Evolutionary conservation across 2,797 vertebrate species (phyloP).

Genomic region (Nannoperca obscura): DNA sequence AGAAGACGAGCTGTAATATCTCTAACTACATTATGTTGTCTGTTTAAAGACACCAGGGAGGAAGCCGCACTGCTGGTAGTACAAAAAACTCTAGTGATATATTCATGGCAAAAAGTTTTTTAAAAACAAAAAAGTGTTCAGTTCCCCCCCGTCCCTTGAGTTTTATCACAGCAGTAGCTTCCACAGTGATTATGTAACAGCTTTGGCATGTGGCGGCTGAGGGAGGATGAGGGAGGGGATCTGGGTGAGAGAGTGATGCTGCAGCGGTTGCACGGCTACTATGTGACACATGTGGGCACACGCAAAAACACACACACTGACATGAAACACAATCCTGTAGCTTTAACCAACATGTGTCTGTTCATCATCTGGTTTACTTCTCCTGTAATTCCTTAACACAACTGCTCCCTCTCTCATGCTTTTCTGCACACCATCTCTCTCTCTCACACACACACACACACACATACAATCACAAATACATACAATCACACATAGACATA

Average conservation of each 20-base stretch:
- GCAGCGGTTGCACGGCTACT: conserved; percentile 54
- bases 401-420: neutral
- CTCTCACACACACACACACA: neutral
- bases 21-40: neutral
- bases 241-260: conserved; percentile 54
- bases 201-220: conserved; percentile 53
- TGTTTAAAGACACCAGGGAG: neutral
- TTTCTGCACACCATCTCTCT: neutral
- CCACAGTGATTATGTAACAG: conserved; percentile 72
- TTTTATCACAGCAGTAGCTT: conserved; percentile 51
- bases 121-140: conserved; percentile 20
- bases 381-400: neutral
- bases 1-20: neutral
- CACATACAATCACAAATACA: neutral
- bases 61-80: neutral
- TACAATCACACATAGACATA: neutral
- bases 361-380: conserved; percentile 4
- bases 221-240: conserved; percentile 42
- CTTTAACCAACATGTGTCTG: conserved; percentile 6
- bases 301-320: conserved; percentile 32
- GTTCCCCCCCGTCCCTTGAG: neutral
- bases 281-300: conserved; percentile 43
- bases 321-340: conserved; percentile 1
- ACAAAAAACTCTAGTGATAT: neutral
- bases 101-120: conserved; percentile 11